phyloP scores from a whole-genome alignment of 2,113 vertebrate species.

The Lutjanus erythropterus region DNA sequence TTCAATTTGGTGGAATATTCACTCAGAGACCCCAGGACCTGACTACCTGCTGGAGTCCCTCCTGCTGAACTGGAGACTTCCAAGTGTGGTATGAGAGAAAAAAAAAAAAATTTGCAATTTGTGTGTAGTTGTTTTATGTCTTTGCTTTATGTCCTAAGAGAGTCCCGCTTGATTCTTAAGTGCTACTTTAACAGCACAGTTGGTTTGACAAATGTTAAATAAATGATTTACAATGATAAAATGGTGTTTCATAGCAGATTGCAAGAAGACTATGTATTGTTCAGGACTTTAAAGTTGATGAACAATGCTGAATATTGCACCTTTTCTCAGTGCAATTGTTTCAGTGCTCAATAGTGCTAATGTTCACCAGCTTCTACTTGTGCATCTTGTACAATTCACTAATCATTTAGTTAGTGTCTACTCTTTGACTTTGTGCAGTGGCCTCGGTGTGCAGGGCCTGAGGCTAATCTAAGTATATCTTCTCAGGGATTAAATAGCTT shows the following conservation, averaged over 20 bases:
- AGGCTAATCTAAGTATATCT: constrained; percentile 79
- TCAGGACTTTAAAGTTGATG: too few relatives aligned
- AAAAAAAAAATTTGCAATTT: neutral
- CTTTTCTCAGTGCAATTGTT: neutral
- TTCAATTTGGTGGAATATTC: constrained; percentile 64
- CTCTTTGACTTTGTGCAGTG: constrained; percentile 68
- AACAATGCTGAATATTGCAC: too few relatives aligned
- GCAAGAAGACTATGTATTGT: neutral
- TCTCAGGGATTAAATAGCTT: constrained; percentile 76
- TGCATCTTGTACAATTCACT: too few relatives aligned
- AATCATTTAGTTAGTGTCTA: constrained; percentile 21
- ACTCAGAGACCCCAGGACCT: constrained; percentile 15
- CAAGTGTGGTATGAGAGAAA: constrained; percentile 63
- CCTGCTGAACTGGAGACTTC: constrained; percentile 41
- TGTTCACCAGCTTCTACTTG: neutral
- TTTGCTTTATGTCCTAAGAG: neutral
- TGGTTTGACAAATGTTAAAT: neutral
- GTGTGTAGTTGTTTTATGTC: neutral
- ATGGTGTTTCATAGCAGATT: neutral
- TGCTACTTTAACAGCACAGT: neutral
- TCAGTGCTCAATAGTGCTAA: neutral
- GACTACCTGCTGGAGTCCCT: constrained; percentile 23
- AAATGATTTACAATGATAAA: neutral
- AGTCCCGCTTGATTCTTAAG: neutral
- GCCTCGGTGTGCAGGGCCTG: constrained; percentile 42